Conservation (phyloP, 2,113 vertebrate genomes). For the Tachysurus fulvidraco region DNA sequence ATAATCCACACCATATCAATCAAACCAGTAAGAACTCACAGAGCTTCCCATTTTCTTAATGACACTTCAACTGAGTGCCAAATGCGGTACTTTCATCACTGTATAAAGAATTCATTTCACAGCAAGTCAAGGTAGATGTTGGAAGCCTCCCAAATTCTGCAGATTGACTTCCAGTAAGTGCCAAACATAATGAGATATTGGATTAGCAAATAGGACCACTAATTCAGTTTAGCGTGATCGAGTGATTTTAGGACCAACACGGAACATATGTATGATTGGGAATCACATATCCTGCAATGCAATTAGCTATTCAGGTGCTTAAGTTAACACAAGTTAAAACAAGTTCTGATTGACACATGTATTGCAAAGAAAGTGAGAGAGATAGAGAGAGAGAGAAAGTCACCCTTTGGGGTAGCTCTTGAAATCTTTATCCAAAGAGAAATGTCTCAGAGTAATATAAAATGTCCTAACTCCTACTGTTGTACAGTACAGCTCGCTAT, state of each 20-base stretch:
- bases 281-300: neutral
- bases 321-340: neutral
- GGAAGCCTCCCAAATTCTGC: slow-evolving; percentile 27
- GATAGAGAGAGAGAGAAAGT: neutral
- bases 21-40: slow-evolving; percentile 13
- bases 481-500: neutral
- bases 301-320: neutral
- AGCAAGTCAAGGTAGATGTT: slow-evolving; percentile 4
- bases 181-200: slow-evolving; percentile 43
- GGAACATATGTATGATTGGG: slow-evolving; percentile 15
- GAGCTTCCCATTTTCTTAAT: slow-evolving; percentile 6
- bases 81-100: slow-evolving; percentile 25
- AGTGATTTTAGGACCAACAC: slow-evolving; percentile 13
- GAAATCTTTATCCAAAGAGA: neutral
- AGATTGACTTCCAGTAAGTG: slow-evolving; percentile 37
- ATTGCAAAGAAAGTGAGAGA: neutral
- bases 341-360: neutral
- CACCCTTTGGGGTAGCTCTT: too few relatives aligned
- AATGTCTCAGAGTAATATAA: neutral
- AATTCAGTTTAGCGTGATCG: slow-evolving; percentile 36
- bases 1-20: slow-evolving; percentile 1
- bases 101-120: slow-evolving; percentile 35
- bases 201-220: slow-evolving; percentile 27
- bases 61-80: neutral
- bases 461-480: too few relatives aligned